Evolutionary conservation across 2,888 invertebrate species (phyloP).

Genomic region (Tetragonula carbonaria): DNA sequence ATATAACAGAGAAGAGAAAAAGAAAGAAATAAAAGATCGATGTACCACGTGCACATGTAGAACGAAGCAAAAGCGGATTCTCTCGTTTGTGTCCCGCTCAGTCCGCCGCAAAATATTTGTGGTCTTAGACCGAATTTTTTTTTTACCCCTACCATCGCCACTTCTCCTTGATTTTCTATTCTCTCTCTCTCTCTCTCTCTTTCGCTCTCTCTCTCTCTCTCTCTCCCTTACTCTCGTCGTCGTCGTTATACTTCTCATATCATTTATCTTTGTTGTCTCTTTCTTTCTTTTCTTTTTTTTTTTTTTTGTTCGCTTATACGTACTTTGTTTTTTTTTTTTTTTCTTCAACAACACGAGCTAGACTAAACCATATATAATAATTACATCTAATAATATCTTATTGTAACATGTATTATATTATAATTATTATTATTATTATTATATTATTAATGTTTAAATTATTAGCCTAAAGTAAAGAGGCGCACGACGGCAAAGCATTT

Average conservation of each 20-base stretch:
- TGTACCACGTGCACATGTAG: conserved; percentile 42
- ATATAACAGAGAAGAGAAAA: background rate
- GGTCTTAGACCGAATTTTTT: conserved; percentile 79
- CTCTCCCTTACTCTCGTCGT: conserved; percentile 37
- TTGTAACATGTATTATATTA: conserved; percentile 84
- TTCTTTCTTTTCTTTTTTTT: conserved; percentile 72
- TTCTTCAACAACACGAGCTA: conserved; percentile 84
- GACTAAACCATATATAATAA: conserved; percentile 84
- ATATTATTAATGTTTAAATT: conserved; percentile 82
- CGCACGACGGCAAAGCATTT: conserved; percentile 83
- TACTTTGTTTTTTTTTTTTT: conserved; percentile 79
- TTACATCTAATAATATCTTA: conserved; percentile 84
- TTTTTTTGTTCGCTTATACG: conserved; percentile 76
- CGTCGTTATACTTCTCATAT: conserved; percentile 52
- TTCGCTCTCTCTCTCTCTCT: conserved; percentile 11
- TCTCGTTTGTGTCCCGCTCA: conserved; percentile 71
- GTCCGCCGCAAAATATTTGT: conserved; percentile 76
- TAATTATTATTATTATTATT: conserved; percentile 78
- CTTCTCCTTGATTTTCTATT: conserved; percentile 62
- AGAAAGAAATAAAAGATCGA: conserved; percentile 17
- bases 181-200: conserved; percentile 40
- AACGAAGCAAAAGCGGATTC: conserved; percentile 57
- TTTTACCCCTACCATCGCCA: conserved; percentile 47
- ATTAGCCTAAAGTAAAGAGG: conserved; percentile 84
- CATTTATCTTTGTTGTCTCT: conserved; percentile 28